Conservation (phyloP, 2,797 vertebrate species). For the Potorous gilbertii region DNA sequence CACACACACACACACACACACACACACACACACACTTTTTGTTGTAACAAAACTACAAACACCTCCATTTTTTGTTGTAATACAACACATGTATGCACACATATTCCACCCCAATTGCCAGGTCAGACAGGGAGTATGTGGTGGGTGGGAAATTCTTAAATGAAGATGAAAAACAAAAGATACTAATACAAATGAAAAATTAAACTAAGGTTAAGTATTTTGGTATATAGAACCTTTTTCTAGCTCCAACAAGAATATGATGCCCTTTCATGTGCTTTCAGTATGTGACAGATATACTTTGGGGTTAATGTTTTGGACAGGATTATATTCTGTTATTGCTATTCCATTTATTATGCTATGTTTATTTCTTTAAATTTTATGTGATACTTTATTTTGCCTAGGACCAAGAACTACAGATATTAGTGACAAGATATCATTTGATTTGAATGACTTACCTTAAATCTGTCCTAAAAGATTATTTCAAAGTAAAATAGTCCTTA, state of each 20-base stretch:
- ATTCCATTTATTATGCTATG: background rate
- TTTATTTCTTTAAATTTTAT: background rate
- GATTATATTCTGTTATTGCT: background rate
- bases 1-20: no score
- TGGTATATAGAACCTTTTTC: background rate
- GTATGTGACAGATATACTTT: background rate
- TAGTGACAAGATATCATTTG: background rate
- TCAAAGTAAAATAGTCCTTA: background rate
- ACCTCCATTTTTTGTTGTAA: background rate
- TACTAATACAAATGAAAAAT: background rate
- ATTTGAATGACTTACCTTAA: constrained; percentile 10
- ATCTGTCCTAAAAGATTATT: background rate
- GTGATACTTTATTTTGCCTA: constrained; percentile 5
- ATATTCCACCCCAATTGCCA: background rate
- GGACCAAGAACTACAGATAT: background rate
- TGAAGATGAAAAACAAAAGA: background rate
- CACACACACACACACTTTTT: no score
- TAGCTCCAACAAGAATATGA: background rate
- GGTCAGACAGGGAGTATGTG: background rate
- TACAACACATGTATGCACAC: background rate
- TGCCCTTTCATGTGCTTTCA: background rate
- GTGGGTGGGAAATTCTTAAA: background rate
- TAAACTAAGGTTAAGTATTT: background rate
- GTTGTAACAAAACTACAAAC: no score
- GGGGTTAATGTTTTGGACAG: background rate